Conservation (phyloP, 1,140 invertebrate genomes). For the Palaemon carinicauda region DNA sequence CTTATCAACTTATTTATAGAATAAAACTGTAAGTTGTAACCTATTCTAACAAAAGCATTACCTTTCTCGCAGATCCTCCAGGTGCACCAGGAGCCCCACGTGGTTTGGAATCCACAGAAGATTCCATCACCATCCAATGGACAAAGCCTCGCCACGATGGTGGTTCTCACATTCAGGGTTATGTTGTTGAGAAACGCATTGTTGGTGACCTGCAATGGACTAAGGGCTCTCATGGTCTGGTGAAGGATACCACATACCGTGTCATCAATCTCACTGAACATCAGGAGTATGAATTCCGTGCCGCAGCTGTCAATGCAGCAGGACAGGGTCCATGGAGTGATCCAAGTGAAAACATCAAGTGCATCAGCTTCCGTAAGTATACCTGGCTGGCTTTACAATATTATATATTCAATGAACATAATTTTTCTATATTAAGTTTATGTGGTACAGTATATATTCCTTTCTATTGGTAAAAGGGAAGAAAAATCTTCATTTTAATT, state of each 20-base stretch:
- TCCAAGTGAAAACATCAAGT: constrained; percentile 86
- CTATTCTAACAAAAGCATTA: too few species aligned
- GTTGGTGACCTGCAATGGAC: constrained; percentile 86
- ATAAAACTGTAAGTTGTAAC: too few species aligned
- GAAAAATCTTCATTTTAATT: neutral
- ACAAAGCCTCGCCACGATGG: constrained; percentile 92
- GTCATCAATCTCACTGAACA: constrained; percentile 91
- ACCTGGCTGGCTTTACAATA: neutral
- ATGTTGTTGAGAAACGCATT: constrained; percentile 90
- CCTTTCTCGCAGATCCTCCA: constrained; percentile 75
- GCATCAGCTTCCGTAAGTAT: constrained; percentile 60
- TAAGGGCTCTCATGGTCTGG: constrained; percentile 82
- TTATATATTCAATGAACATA: neutral
- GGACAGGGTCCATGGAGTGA: constrained; percentile 92
- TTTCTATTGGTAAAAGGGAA: constrained; percentile 7
- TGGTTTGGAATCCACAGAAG: constrained; percentile 86
- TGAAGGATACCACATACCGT: constrained; percentile 81
- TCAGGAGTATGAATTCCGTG: constrained; percentile 96
- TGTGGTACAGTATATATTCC: neutral
- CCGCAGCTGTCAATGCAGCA: constrained; percentile 94
- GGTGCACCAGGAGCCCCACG: constrained; percentile 87
- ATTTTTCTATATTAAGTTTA: neutral
- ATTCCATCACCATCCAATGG: constrained; percentile 94
- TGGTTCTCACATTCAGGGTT: constrained; percentile 88
- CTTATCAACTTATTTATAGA: neutral